A percentile compares a stretch with the other conserved stretches of the same genome.
These are phyloP conservation scores for Hozukius guyotensis DNA, from an alignment of 2,797 vertebrate species.

Conservation along the genomic window DNA sequence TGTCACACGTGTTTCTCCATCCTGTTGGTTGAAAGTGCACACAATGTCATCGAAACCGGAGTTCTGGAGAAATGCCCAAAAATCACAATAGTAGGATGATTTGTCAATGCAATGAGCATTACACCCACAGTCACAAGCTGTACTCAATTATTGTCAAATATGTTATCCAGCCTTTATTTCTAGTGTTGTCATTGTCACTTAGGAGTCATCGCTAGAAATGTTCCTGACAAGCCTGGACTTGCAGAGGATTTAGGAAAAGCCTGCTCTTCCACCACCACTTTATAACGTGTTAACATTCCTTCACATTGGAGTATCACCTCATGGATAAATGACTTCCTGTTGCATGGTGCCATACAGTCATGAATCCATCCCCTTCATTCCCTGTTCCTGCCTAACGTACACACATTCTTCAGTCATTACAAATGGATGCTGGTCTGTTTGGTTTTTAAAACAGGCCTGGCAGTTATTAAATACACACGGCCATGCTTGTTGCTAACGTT, in stretches of 20 bases:
- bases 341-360: constrained; percentile 15
- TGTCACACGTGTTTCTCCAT: not conserved
- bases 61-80: constrained; percentile 39
- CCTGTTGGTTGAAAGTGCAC: not conserved
- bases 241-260: constrained; percentile 77
- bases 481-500: constrained; percentile 64
- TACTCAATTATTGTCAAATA: constrained; percentile 9
- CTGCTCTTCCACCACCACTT: constrained; percentile 69
- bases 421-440: constrained; percentile 65
- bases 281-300: constrained; percentile 75
- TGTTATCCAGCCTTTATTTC: constrained; percentile 37
- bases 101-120: constrained; percentile 6
- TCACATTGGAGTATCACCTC: constrained; percentile 55
- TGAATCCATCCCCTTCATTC: constrained; percentile 53
- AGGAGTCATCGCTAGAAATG: constrained; percentile 50
- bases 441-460: constrained; percentile 74
- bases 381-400: constrained; percentile 71
- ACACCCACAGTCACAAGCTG: constrained; percentile 11
- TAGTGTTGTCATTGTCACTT: constrained; percentile 72
- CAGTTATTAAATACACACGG: constrained; percentile 59
- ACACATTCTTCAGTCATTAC: constrained; percentile 76
- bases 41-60: constrained; percentile 47
- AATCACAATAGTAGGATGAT: constrained; percentile 8
- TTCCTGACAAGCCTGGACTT: constrained; percentile 65
- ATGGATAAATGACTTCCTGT: constrained; percentile 61